Conservation (phyloP, 1,140 invertebrate genomes). For the Diabrotica undecimpunctata region DNA sequence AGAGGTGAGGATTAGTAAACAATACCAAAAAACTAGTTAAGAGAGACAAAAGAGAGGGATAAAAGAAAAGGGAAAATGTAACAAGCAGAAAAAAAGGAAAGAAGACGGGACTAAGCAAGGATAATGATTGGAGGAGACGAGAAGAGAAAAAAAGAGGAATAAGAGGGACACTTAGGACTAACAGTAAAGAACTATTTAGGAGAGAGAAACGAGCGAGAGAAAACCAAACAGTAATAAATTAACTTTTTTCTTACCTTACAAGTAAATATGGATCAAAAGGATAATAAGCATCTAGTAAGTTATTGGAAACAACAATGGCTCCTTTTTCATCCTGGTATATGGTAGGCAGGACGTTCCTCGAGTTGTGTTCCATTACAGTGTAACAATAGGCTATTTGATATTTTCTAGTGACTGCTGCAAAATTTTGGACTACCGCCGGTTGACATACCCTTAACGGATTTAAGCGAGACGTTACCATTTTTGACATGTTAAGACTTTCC, state of each 20-base stretch:
- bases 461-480: constrained; percentile 76
- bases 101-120: too few species aligned
- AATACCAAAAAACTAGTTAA: too few species aligned
- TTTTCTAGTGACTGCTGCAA: constrained; percentile 77
- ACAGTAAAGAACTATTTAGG: too few species aligned
- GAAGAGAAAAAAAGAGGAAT: too few species aligned
- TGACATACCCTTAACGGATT: constrained; percentile 83
- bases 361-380: constrained; percentile 83
- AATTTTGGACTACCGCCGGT: constrained; percentile 72
- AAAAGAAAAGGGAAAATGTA: too few species aligned
- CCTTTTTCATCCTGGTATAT: constrained; percentile 51
- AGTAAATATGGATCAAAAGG: constrained; percentile 80
- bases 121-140: too few species aligned
- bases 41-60: too few species aligned
- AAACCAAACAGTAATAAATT: background rate
- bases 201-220: too few species aligned
- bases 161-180: too few species aligned
- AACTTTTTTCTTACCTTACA: constrained; percentile 50
- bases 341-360: constrained; percentile 60
- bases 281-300: constrained; percentile 66
- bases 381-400: constrained; percentile 92
- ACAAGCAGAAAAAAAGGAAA: too few species aligned
- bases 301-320: constrained; percentile 42
- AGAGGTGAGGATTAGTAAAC: too few species aligned
- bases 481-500: constrained; percentile 75